Evolutionary conservation across 2,797 vertebrate species (phyloP), one percentile per base, ranked within the genome.

Genomic region (Limnodromus scolopaceus): DNA sequence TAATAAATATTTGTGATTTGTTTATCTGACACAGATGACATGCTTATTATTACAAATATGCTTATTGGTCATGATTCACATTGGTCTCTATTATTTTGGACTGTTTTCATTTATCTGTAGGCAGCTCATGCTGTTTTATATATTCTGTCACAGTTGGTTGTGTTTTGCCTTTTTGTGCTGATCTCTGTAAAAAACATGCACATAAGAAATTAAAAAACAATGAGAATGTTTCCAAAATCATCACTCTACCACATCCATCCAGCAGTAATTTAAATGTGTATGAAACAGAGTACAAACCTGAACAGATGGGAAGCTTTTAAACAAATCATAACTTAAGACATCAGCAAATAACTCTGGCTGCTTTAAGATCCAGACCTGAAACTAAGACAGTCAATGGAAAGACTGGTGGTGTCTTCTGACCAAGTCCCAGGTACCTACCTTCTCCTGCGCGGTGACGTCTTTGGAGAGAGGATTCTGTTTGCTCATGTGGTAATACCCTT

Each of bases 31-130:
- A 87, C n/a, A 39, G 75, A 89, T 93, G 93, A 96, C 81, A 86
- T 81, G 58, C 86, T 95, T 96, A 93, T 95, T 94, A 89, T 95
- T 89, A 93, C 72, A 92, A 95, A 95, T 94, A 69, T 48, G 77
- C 57, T 95, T 93, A 78, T 28, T 92, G 87, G 68, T 66, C 84
- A 85, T 96, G 95, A 96, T 96, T 96, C 94, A 92, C 74, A 49
- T 72, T 39, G 74, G 76, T 79, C 74, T 92, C 43, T 94, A 87
- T 95, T 92, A 80, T 74, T 95, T 84, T 84, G 63, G 88, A 89
- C 74, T 79, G 88, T 63, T 95, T 89, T 92, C 60, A 93, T 94
- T 95, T 95, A 48, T 96, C 90, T 93, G 88, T 85, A 91, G 94
- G 92, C 94, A 97, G 94, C 72, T 92, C 70, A 87, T 93, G 86